These are phyloP conservation scores for Poeciliopsis presidionis DNA, from an alignment of 2,797 vertebrate species.

Conservation along the genomic window DNA sequence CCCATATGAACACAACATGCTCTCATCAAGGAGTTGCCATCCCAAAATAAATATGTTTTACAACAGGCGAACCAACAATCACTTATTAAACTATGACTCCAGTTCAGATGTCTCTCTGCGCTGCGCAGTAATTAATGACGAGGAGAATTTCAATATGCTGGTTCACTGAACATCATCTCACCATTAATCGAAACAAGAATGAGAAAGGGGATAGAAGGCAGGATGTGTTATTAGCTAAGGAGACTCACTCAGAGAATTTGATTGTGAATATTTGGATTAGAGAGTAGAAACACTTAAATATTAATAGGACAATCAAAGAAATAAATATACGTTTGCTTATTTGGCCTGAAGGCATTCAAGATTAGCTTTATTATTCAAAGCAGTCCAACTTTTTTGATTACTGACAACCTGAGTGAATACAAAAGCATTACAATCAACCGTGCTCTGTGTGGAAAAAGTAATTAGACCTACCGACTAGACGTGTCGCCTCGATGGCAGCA, in stretches of 20 bases:
- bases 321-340: background rate
- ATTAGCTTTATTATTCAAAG: background rate
- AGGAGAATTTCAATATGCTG: constrained; percentile 34
- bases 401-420: background rate
- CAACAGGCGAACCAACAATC: constrained; percentile 33
- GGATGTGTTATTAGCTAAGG: constrained; percentile 10
- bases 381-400: background rate
- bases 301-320: constrained; percentile 4
- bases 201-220: constrained; percentile 18
- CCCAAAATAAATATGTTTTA: constrained; percentile 49
- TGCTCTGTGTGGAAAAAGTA: background rate
- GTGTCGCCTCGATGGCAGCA: too few relatives aligned
- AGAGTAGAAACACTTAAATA: constrained; percentile 14
- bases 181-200: constrained; percentile 33
- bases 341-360: background rate
- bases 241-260: constrained; percentile 11
- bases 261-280: constrained; percentile 21
- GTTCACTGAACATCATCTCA: constrained; percentile 40
- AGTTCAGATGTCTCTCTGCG: constrained; percentile 37
- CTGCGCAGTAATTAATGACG: constrained; percentile 38
- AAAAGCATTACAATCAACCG: background rate
- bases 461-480: background rate
- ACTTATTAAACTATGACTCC: constrained; percentile 44
- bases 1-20: constrained; percentile 31
- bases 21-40: constrained; percentile 39